phyloP scores from a whole-genome alignment of 2,797 vertebrate species.

The Acridotheres tristis region DNA sequence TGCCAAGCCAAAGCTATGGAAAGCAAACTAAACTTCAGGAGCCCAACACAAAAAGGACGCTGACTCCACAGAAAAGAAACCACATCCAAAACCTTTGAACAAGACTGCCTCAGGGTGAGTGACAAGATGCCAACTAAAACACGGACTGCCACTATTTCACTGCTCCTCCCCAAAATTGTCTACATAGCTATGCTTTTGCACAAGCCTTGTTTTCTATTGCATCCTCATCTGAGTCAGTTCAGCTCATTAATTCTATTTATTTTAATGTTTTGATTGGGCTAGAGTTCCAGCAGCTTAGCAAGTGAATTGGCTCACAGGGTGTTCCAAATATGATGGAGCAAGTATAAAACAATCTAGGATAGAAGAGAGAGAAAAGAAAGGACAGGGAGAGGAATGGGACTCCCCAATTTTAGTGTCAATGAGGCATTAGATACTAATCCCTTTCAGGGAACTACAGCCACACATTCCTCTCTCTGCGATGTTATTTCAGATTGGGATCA shows the following conservation, averaged over 20 bases:
- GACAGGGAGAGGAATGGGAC: neutral
- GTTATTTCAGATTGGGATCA: neutral
- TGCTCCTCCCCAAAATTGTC: neutral
- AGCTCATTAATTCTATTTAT: neutral
- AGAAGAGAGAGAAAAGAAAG: neutral
- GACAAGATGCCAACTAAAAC: neutral
- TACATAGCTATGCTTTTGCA: neutral
- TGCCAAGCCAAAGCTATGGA: neutral
- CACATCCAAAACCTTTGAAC: neutral
- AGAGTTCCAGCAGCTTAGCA: neutral
- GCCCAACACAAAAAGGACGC: neutral
- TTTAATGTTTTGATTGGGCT: neutral
- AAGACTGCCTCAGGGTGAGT: neutral
- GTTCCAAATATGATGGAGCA: neutral
- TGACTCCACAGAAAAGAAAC: neutral
- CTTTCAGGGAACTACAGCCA: neutral
- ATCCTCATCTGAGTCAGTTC: neutral
- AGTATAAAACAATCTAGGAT: neutral
- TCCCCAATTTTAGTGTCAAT: neutral
- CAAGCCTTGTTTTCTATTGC: neutral
- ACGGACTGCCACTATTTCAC: neutral
- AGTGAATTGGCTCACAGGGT: neutral
- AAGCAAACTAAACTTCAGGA: neutral
- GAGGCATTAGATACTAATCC: neutral
- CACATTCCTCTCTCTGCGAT: neutral